Conservation (phyloP, 1,140 invertebrate genomes). For the Oedothorax gibbosus region DNA sequence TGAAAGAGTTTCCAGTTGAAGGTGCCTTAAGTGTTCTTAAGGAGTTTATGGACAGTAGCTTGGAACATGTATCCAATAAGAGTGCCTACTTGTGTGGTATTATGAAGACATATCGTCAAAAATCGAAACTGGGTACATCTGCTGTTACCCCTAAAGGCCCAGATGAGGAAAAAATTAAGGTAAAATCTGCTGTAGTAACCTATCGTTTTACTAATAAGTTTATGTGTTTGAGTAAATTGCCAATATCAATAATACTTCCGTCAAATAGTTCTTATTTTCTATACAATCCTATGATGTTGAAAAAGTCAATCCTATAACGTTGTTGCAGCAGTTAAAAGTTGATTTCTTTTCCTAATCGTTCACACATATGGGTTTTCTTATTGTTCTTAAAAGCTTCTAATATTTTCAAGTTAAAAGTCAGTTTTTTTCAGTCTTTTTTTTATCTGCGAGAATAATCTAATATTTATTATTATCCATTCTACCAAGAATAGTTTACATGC, state of each 20-base stretch:
- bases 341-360: not conserved
- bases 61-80: conserved; percentile 98
- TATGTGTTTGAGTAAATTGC: not conserved
- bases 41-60: conserved; percentile 95
- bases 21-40: conserved; percentile 92
- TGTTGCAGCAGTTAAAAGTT: not conserved
- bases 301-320: no score
- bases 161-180: conserved; percentile 96
- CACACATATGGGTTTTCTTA: no score
- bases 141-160: conserved; percentile 80
- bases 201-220: not conserved
- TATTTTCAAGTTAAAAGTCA: no score
- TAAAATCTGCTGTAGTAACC: conserved; percentile 65
- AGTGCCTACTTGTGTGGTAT: conserved; percentile 97
- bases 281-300: no score
- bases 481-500: no score
- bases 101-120: conserved; percentile 97
- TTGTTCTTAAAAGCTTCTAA: no score
- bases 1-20: conserved; percentile 96
- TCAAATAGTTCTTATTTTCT: no score
- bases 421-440: no score
- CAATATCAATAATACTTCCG: no score
- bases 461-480: no score
- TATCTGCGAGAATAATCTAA: no score
- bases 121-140: conserved; percentile 69